A percentile compares a stretch with the other conserved stretches of the same genome.
These are phyloP conservation scores for Himantopus leucocephalus DNA, from an alignment of 2,113 vertebrate genomes.

Conservation along the genomic window DNA sequence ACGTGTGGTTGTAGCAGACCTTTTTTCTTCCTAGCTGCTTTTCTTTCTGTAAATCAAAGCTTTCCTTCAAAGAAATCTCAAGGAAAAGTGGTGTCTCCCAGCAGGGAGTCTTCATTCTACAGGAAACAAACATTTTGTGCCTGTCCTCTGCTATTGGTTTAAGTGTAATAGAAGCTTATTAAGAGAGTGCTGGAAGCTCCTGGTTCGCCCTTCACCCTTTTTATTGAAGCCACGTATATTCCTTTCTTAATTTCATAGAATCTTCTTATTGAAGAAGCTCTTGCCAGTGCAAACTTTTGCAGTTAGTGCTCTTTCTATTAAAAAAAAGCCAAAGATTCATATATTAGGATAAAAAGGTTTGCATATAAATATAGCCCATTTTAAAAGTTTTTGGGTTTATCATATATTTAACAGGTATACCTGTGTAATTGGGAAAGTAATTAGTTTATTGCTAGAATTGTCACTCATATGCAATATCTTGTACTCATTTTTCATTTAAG, in stretches of 20 bases:
- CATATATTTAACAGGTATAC: background rate
- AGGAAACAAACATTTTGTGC: constrained; percentile 33
- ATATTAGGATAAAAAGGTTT: background rate
- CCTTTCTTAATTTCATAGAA: background rate
- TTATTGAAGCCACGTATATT: background rate
- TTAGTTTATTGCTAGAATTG: background rate
- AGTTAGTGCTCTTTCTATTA: background rate
- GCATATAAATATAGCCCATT: background rate
- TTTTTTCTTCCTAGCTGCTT: background rate
- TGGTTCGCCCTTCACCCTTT: background rate
- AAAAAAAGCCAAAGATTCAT: background rate
- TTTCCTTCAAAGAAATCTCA: constrained; percentile 9
- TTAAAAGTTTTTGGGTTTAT: background rate
- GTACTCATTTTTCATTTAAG: background rate
- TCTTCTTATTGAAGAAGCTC: background rate
- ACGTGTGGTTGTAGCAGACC: background rate
- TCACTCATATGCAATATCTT: background rate
- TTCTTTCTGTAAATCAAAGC: constrained; percentile 24
- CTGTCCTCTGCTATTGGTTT: constrained; percentile 1
- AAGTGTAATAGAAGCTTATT: background rate
- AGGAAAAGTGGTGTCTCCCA: constrained; percentile 5
- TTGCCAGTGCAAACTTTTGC: background rate
- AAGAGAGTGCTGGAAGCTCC: background rate
- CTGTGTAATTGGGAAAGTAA: background rate
- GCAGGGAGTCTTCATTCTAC: constrained; percentile 27